Percentiles rank a stretch among this genome's conserved stretches.
Evolutionary conservation across 2,113 vertebrate genomes (phyloP).

Genomic region (Sorex araneus): DNA sequence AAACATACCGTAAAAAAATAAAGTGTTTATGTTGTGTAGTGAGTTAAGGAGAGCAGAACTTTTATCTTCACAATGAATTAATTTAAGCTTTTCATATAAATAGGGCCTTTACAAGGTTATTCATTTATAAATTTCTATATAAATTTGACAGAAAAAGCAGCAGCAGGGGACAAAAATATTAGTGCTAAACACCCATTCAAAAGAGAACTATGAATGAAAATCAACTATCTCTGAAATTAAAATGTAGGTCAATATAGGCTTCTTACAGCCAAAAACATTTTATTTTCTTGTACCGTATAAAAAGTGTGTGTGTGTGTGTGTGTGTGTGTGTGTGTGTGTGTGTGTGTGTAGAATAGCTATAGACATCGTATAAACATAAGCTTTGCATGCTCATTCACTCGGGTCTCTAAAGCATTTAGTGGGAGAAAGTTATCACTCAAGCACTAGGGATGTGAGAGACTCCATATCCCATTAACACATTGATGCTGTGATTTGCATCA

Average conservation of each 20-base stretch:
- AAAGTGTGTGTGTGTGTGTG: not conserved
- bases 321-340: not conserved
- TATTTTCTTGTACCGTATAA: conserved; percentile 7
- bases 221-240: conserved; percentile 66
- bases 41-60: conserved; percentile 52
- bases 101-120: conserved; percentile 56
- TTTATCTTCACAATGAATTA: conserved; percentile 77
- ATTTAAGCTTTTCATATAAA: conserved; percentile 66
- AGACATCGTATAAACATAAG: not conserved
- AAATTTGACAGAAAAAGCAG: conserved; percentile 62
- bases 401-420: not conserved
- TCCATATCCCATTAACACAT: not conserved
- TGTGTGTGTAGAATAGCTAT: not conserved
- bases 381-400: not conserved
- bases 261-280: conserved; percentile 64
- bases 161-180: conserved; percentile 45
- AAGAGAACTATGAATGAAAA: conserved; percentile 62
- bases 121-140: conserved; percentile 71
- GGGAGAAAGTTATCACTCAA: not conserved
- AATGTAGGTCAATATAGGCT: conserved; percentile 40
- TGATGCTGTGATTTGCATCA: too few relatives aligned
- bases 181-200: conserved; percentile 58
- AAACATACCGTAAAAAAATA: conserved; percentile 69
- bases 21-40: conserved; percentile 50
- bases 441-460: not conserved